phyloP scores from a whole-genome alignment of 2,113 vertebrate genomes.

The Prolemur simus region DNA sequence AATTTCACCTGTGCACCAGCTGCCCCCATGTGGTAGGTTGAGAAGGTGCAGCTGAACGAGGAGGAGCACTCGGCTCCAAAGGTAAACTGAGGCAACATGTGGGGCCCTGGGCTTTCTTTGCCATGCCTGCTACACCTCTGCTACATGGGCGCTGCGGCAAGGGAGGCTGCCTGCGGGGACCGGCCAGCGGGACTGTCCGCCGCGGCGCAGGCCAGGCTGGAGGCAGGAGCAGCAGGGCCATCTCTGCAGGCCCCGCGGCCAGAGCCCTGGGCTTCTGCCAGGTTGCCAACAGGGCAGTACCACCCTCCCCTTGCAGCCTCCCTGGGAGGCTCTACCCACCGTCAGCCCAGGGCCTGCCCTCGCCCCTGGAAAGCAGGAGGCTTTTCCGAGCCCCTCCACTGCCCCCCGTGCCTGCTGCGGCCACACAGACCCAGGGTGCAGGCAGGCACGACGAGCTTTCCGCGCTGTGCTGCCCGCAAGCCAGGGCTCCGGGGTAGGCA shows the following conservation, averaged over 20 bases:
- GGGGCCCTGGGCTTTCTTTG: not conserved
- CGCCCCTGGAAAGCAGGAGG: too few relatives aligned
- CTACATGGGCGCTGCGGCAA: not conserved
- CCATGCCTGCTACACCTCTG: not conserved
- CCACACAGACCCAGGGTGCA: fast-evolving
- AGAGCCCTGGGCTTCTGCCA: not conserved
- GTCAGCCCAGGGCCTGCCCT: too few relatives aligned
- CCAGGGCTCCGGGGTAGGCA: fast-evolving
- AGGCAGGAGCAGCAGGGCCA: fast-evolving
- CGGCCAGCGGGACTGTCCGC: not conserved
- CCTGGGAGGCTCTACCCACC: not conserved
- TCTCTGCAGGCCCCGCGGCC: fast-evolving
- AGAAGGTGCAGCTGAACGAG: not conserved
- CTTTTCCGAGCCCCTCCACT: not conserved
- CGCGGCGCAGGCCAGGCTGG: not conserved
- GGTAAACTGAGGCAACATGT: not conserved
- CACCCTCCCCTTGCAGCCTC: not conserved
- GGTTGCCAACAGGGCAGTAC: not conserved
- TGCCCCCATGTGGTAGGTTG: fast-evolving
- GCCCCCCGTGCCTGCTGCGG: not conserved
- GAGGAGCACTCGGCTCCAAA: not conserved
- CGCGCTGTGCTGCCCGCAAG: fast-evolving
- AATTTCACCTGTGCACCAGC: fast-evolving
- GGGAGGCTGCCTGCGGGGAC: not conserved
- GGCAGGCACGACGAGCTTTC: not conserved